Evolutionary conservation across 2,797 vertebrate genomes (phyloP), one percentile per base, ranked within the genome.

Genomic region (Nothura maculosa): DNA sequence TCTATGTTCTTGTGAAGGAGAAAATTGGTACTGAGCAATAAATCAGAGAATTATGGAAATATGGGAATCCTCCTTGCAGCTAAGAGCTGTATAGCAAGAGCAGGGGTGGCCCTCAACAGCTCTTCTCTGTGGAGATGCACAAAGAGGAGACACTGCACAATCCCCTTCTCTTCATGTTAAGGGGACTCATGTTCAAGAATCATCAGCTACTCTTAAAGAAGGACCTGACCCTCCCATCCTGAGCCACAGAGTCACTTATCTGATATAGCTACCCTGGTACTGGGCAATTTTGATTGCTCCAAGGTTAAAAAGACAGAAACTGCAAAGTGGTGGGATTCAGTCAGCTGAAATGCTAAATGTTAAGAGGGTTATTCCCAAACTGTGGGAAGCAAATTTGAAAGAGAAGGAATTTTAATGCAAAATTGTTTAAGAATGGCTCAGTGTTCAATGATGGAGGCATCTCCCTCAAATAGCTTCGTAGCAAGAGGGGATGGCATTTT

Each of bases 21-120:
- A 81, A 94, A 91, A 92, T 85, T 69, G 81, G 85, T 85, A 69
- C 55, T 62, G 60, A 91, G 81, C 74, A 76, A 81, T 87, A 91
- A 95, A 94, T 92, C 70, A 79, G 27, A 25, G 52, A 89, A 64
- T 34, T 60, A 48, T 60, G 60, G 74, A 89, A 89, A 81, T 87
- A 63, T 1, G 78, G 55, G 38, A 84, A 86, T 43, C 19, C 43
- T 81, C 40, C 66, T 75, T 78, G 40, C 30, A 40, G 27, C 12
- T 34, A 60, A 13, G 47, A 64, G 54, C 42, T 24, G 47, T 20
- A 30, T 13, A 60, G 38, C 6, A 55, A 64, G 16, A 3, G 8
- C 24, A 36, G 28, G 30, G 28, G 3, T 62, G 72, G 60, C 38
- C 45, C 48, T 54, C 48, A 38, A 8, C 25, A 7, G 27, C 57